Evolutionary conservation across 1,140 invertebrate species (phyloP), one percentile per base, ranked within the genome.

Genomic region (Riptortus pedestris): DNA sequence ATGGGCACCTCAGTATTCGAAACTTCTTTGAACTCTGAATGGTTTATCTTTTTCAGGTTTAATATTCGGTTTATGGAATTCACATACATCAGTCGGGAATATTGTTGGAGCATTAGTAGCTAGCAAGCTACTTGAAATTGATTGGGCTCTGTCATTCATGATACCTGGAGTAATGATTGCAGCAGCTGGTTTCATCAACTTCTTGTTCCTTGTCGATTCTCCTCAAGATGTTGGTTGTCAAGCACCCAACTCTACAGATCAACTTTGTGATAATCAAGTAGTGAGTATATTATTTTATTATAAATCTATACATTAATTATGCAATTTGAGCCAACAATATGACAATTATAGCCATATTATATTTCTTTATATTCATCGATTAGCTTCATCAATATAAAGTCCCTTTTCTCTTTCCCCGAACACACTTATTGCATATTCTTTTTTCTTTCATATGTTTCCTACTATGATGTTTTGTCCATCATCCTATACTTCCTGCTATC

Each of bases 21-120:
- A n/a, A n/a, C n/a, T n/a, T n/a, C 5, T 38, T 38, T 38, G 31
- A 38, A 14, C 31, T 38, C 14, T 7, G 5, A 5, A 38, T 38
- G 31, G 5, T 38, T 38, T 38, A 7, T 38, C 14, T 14, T 61
- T 63, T 69, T 69, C 63, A 73, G 94, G 95, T 22, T 76, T 97
- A 7, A 93, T 97, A 67, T 96, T 97, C 76, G 95, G 95, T 14
- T 80, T 97, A 14, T 98, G 82, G 94, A 98, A 98, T 76, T 94
- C 93, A 1, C 94, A 98, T 70, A 96, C 94, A 0, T 95, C 91
- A 0, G 80, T 97, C 12, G 95, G 95, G 28, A 98, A 98, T 74
- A 96, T 98, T 72, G 72, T 96, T 55, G 94, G 90, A 73, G 81
- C 84, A 0, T 67, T 93, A 3, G 87, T 97, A 63, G 91, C 93